Conservation (phyloP, 2,113 vertebrate species). For the Lathamus discolor region DNA sequence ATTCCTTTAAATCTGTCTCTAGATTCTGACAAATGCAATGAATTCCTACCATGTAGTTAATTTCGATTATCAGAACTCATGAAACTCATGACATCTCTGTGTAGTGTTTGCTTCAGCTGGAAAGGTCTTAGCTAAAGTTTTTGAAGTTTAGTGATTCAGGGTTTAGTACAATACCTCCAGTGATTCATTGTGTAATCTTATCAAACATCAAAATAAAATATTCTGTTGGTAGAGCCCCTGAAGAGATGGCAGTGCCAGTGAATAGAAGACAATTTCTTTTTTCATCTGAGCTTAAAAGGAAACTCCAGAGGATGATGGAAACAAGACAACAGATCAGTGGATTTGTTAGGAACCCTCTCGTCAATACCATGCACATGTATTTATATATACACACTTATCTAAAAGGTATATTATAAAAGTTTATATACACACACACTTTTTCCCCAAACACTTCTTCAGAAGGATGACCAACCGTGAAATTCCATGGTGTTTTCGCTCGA, state of each 20-base stretch:
- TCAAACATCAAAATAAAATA: background rate
- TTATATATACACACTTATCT: background rate
- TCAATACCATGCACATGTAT: background rate
- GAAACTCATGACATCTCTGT: background rate
- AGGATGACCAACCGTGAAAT: background rate
- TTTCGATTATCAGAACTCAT: background rate
- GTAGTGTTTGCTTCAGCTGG: background rate
- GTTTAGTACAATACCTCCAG: background rate
- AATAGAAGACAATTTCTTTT: background rate
- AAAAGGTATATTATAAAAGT: background rate
- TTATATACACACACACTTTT: background rate
- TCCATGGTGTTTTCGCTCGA: background rate
- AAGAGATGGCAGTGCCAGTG: background rate
- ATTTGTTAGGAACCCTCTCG: background rate
- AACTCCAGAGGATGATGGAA: background rate
- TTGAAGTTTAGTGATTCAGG: background rate
- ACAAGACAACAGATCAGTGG: background rate
- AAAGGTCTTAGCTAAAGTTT: background rate
- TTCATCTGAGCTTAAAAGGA: background rate
- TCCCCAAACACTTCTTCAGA: background rate
- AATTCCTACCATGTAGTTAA: background rate
- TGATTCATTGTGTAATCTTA: background rate
- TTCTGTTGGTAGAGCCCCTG: background rate
- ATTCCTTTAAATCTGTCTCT: background rate
- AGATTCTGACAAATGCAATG: background rate